Base-by-base conservation (phyloP, 2,797 vertebrate genomes). In the Vireo griseus region DNA sequence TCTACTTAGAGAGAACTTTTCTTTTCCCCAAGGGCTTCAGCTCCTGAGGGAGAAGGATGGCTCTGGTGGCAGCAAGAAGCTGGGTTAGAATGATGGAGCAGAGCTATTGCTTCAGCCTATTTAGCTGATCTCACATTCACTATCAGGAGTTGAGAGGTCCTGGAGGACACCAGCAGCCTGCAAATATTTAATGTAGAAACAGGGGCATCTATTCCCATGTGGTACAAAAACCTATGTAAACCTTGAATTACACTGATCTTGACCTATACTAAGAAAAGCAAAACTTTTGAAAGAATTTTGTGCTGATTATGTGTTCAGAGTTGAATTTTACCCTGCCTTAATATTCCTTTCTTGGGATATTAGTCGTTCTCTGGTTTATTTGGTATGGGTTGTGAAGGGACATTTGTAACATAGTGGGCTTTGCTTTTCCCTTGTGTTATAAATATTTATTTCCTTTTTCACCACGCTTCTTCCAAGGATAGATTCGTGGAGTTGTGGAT, bases 401-500 rank as follows among this genome's bases (percentile, higher is more conserved):
- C 45, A 21, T 52, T 45, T 54, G 17, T 54, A 52, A 35, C 35
- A 20, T 21, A 10, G 31, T 62, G 9, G 33, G 35, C 44, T 37
- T 83, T 35, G 4, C 16, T 88, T 55, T 90, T 69, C 10, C 67
- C 4, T 13, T 61, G 9, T 44, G 2, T 37, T 73, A 7, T 78
- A 61, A 95, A 67, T 3, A 25, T 74, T 73, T 80, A 39, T 80
- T 69, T 82, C 39, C n/a, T 58, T 86, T 84, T 81, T 57, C 58
- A 63, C 20, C 16, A 18, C 19, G 10, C 13, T 31, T 5, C 33
- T 90, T 79, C 39, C 40, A 21, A 22, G 42, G 33, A 15, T 37
- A 61, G 31, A 50, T 84, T 58, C 55, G 39, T 47, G 57, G 65
- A 71, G 35, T 14, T 58, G 17, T 4, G 1, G 19, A 45, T 79